Percentiles rank a stretch among this genome's conserved stretches.
phyloP scores from a whole-genome alignment of 2,797 vertebrate genomes.

The Rhinogobio ventralis region DNA sequence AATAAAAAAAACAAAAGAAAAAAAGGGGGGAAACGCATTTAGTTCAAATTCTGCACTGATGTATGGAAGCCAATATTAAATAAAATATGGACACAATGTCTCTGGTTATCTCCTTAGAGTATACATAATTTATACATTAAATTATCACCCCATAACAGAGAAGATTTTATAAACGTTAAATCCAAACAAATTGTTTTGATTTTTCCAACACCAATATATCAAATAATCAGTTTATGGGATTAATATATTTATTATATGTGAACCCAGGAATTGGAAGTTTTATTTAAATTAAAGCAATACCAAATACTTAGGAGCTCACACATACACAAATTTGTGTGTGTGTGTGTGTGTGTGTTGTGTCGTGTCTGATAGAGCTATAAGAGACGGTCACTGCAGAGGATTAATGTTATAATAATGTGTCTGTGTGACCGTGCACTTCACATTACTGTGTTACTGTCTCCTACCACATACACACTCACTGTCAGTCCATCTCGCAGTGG shows the following conservation, averaged over 20 bases:
- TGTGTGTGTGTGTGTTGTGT: background rate
- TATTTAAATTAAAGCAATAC: background rate
- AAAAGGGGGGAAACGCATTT: background rate
- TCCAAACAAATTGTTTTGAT: background rate
- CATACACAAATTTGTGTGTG: background rate
- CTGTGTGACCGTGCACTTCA: conserved; percentile 36
- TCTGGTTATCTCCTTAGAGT: background rate
- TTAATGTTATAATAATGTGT: conserved; percentile 20
- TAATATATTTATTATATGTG: background rate
- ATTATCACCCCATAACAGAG: background rate
- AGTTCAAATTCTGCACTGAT: background rate
- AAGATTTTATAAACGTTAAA: background rate
- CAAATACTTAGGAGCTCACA: background rate
- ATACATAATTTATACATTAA: background rate
- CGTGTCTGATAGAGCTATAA: conserved; percentile 15
- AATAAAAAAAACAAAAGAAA: background rate
- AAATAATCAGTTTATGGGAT: background rate
- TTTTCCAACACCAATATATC: background rate
- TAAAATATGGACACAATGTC: background rate
- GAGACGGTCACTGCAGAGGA: conserved; percentile 5
- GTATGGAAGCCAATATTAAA: background rate
- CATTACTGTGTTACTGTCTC: conserved; percentile 43
- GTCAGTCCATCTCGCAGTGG: conserved; percentile 19
- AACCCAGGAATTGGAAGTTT: background rate
- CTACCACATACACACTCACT: conserved; percentile 8